Evolutionary conservation across 2,888 invertebrate genomes (phyloP), one percentile per base, ranked within the genome.

Genomic region (Drosophila tripunctata): DNA sequence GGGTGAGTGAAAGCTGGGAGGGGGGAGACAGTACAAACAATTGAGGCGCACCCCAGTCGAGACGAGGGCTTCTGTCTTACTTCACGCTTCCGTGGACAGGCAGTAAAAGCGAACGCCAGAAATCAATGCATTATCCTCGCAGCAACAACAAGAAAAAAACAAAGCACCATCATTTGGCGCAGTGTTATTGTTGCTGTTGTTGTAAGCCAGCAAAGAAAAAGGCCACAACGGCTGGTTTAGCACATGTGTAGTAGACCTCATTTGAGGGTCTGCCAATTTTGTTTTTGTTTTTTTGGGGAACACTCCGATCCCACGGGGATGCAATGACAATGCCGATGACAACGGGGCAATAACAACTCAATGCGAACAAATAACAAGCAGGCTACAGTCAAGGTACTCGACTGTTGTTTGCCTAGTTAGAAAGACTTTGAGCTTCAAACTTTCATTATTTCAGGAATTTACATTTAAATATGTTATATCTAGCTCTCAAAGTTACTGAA

Each of bases 291-390:
- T 27, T 27, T 80, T 74, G 31, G 54, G 64, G 57, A 66, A 66
- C 75, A 36, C 33, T 40, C 50, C 22, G 69, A 68, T 84, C 84
- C 84, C 84, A 84, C 84, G 86, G 84, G 84, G 86, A 84, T 84
- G 75, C 86, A 65, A 65, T 83, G 75, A 84, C 40, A 21, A 56
- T 52, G 50, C 33, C 62, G 51, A 51, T 72, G 63, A 71, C 71
- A 71, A 61, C 54, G 71, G n/a, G 44, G 56, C 72, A 60, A 61
- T 69, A 72, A 75, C 77, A 77, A 63, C 69, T 77, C 62, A 75
- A 67, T 77, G 60, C 65, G 24, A 24, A 61, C 47, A 62, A 51
- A 64, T n/a, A n/a, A n/a, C n/a, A n/a, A n/a, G n/a, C n/a, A n/a
- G n/a, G n/a, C n/a, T n/a, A n/a, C n/a, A n/a, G n/a, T n/a, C n/a